Evolutionary conservation across 2,113 vertebrate genomes (phyloP), one percentile per base, ranked within the genome.

Genomic region (Pelobates fuscus): DNA sequence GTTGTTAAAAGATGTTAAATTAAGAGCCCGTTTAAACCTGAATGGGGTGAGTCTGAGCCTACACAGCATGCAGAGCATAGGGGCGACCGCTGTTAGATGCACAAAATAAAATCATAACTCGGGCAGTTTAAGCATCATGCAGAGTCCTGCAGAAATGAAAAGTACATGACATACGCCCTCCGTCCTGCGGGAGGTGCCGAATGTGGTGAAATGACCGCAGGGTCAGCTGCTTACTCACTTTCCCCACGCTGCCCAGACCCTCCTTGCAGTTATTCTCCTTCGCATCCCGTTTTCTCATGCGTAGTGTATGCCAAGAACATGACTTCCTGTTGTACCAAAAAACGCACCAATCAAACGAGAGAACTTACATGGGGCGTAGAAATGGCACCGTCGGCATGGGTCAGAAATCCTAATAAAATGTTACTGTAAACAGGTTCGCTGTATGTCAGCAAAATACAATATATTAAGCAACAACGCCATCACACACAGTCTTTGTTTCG

Each of bases 311-410:
- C 97, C 97, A 99, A 67, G 97, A 99, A 85, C 97, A 94, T 90
- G 97, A 99, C 93, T 98, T 99, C 96, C 97, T 99, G 97, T 94
- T 91, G 87, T 93, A 95, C 91, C 91, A 96, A 93, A 92, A 96
- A 93, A 98, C 77, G 88, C 85, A 93, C 87, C 86, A 92, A 87
- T 92, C 91, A 92, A 92, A 92, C 0, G 73, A 88, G 83, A 89
- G 84, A 75, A 58, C 54, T 67, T 18, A 60, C 66, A 67, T 1
- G 78, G 71, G 79, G 79, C 81, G 59, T 82, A 83, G 83, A 79
- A 70, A 81, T 55, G 83, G 80, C 70, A 80, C 82, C 81, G 82
- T 71, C 84, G 81, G 79, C 60, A 79, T 77, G 80, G 82, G 29
- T 70, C 15, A 83, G 52, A 81, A 80, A 63, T 81, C 78, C 80